These are phyloP conservation scores for Albula glossodonta DNA, from an alignment of 2,113 vertebrate species.

Conservation along the genomic window DNA sequence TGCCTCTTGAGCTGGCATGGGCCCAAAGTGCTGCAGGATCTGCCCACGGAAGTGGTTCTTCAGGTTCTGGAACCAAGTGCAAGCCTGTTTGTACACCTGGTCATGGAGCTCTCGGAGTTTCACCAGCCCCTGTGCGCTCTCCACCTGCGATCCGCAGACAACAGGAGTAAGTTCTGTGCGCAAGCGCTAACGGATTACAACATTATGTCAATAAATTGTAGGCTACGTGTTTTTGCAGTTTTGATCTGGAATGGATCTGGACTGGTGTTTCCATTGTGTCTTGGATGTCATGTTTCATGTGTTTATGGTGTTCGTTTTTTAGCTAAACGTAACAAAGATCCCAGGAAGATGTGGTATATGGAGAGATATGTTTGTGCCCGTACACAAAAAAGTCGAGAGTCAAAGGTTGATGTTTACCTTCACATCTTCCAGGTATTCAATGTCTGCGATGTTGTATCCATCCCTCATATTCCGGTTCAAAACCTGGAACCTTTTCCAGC, in stretches of 20 bases:
- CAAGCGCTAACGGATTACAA: too few relatives aligned
- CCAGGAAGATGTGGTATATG: too few relatives aligned
- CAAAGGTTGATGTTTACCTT: conserved; percentile 67
- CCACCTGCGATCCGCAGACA: conserved; percentile 68
- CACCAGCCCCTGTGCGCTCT: conserved; percentile 70
- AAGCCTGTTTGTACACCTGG: conserved; percentile 87
- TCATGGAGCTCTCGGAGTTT: conserved; percentile 85
- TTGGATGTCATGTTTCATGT: too few relatives aligned
- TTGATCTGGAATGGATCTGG: too few relatives aligned
- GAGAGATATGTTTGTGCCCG: too few relatives aligned
- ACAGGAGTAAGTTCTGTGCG: background rate
- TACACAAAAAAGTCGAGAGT: too few relatives aligned
- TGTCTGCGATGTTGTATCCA: conserved; percentile 90
- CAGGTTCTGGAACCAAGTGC: conserved; percentile 91
- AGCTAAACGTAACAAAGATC: too few relatives aligned
- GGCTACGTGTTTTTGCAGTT: too few relatives aligned
- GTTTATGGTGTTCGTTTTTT: too few relatives aligned
- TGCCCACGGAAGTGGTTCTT: conserved; percentile 90
- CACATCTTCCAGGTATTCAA: conserved; percentile 85
- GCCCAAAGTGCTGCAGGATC: conserved; percentile 95
- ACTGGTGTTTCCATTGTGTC: too few relatives aligned
- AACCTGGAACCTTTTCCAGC: conserved; percentile 88
- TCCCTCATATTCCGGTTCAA: conserved; percentile 86
- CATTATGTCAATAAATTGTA: too few relatives aligned
- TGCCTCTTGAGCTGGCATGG: conserved; percentile 89